A percentile compares a stretch with the other conserved stretches of the same genome.
Evolutionary conservation across 1,140 invertebrate genomes (phyloP).

Genomic region (Homalodisca vitripennis): DNA sequence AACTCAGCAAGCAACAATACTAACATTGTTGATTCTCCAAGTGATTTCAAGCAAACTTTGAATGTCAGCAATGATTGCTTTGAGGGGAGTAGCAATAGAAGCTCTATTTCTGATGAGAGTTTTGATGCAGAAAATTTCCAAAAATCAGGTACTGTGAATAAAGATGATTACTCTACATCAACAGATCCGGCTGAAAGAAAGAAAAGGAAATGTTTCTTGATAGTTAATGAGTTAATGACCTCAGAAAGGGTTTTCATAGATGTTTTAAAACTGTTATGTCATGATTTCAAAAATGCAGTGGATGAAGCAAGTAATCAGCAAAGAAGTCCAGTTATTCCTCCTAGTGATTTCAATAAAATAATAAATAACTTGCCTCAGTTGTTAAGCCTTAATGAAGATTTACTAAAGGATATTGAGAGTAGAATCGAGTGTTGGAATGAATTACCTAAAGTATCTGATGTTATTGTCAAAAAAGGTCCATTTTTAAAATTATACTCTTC

Average conservation of each 20-base stretch:
- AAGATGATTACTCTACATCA: conserved; percentile 35
- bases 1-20: not conserved
- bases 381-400: conserved; percentile 61
- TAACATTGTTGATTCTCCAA: not conserved
- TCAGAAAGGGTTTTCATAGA: conserved; percentile 71
- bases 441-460: conserved; percentile 64
- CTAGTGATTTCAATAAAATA: conserved; percentile 57
- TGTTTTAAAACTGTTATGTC: conserved; percentile 65
- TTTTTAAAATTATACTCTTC: conserved; percentile 73
- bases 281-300: conserved; percentile 60
- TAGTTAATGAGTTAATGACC: conserved; percentile 66
- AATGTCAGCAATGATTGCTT: not conserved
- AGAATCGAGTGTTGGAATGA: conserved; percentile 62
- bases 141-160: conserved; percentile 20
- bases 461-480: conserved; percentile 72
- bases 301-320: conserved; percentile 50
- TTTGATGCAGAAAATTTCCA: conserved; percentile 24
- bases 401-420: conserved; percentile 62
- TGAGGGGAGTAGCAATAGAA: conserved; percentile 31
- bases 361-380: conserved; percentile 60
- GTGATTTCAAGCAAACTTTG: not conserved
- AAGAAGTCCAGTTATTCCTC: conserved; percentile 51
- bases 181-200: conserved; percentile 42
- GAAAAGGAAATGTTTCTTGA: conserved; percentile 53
- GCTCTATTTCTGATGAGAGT: conserved; percentile 32